Percentiles rank a stretch among this genome's conserved stretches.
Conservation (phyloP, 1,140 invertebrate species). For the Tenebrio molitor region DNA sequence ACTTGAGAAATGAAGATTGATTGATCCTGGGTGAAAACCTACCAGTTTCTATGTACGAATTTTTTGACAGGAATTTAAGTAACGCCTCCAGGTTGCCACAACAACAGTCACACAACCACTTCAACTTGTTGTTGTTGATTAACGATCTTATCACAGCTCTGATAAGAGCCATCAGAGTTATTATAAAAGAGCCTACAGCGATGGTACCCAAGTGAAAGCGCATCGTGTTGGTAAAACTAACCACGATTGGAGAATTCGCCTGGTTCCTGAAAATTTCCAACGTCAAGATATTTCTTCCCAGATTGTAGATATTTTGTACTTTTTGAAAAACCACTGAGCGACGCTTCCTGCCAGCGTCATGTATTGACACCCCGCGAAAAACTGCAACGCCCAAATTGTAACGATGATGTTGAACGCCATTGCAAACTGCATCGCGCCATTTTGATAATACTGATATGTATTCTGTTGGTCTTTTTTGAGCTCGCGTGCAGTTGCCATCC, state of each 20-base stretch:
- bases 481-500: not conserved
- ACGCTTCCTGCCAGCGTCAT: conserved; percentile 79
- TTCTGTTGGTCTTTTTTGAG: not conserved
- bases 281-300: too few species aligned
- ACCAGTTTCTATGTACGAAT: conserved; percentile 83
- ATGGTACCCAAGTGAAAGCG: conserved; percentile 80
- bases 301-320: too few species aligned
- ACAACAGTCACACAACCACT: not conserved
- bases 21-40: conserved; percentile 53
- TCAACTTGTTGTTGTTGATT: not conserved
- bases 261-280: conserved; percentile 5
- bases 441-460: not conserved
- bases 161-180: conserved; percentile 4
- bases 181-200: conserved; percentile 75
- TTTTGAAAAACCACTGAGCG: conserved; percentile 80
- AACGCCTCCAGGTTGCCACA: conserved; percentile 76
- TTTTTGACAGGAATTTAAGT: conserved; percentile 77
- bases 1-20: not conserved
- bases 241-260: not conserved
- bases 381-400: conserved; percentile 70
- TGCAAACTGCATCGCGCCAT: conserved; percentile 31
- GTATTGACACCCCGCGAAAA: conserved; percentile 80
- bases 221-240: conserved; percentile 68
- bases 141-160: conserved; percentile 78
- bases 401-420: conserved; percentile 1